phyloP scores from a whole-genome alignment of 2,797 vertebrate genomes.

The Neostethus bicornis region DNA sequence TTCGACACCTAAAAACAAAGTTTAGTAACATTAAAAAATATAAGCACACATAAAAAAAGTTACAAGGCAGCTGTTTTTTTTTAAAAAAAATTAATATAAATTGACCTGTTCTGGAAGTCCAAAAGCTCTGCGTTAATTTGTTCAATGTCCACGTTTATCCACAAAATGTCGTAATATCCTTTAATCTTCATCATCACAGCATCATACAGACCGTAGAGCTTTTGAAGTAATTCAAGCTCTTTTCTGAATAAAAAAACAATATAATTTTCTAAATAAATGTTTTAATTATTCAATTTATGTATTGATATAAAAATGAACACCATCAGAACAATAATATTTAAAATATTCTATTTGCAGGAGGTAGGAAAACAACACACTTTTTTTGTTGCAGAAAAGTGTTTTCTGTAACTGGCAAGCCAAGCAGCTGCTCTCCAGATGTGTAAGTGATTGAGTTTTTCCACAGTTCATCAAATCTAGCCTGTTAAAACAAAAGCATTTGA shows the following conservation, averaged over 20 bases:
- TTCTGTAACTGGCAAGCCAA: slow-evolving; percentile 85
- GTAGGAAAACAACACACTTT: slow-evolving; percentile 66
- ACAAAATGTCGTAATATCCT: slow-evolving; percentile 83
- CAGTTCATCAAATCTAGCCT: slow-evolving; percentile 84
- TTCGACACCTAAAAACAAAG: too few relatives aligned
- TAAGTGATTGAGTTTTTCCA: slow-evolving; percentile 85
- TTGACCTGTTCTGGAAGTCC: slow-evolving; percentile 84
- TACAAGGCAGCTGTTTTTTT: too few relatives aligned
- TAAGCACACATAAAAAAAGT: not conserved
- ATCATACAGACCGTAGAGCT: slow-evolving; percentile 85
- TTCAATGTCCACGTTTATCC: slow-evolving; percentile 83
- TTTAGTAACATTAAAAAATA: not conserved
- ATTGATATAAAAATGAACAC: not conserved
- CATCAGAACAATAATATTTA: not conserved
- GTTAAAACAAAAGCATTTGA: not conserved
- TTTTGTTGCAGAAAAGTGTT: slow-evolving; percentile 81
- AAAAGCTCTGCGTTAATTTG: slow-evolving; percentile 82
- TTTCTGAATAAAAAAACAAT: slow-evolving; percentile 69
- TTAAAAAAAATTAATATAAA: not conserved
- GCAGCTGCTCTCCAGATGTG: slow-evolving; percentile 83
- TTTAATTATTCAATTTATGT: not conserved
- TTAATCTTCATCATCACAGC: slow-evolving; percentile 79
- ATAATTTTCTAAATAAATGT: too few relatives aligned
- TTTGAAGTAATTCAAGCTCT: slow-evolving; percentile 84
- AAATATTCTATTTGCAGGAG: not conserved